Evolutionary conservation across 2,888 invertebrate species (phyloP), one percentile per base, ranked within the genome.

Genomic region (Erebia aethiops): DNA sequence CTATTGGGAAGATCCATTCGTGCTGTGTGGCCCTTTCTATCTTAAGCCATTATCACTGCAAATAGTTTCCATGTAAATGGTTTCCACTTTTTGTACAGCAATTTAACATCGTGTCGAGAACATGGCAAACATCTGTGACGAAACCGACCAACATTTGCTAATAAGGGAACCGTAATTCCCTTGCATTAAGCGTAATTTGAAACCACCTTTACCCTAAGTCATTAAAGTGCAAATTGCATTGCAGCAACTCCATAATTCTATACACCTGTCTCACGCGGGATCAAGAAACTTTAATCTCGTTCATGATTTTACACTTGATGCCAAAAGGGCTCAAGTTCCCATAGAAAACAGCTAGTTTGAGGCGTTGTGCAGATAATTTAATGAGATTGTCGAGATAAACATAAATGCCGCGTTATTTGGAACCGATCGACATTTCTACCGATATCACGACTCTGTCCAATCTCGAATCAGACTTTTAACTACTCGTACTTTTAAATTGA

Each of bases 211-310:
- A 82, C 83, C 77, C 72, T 74, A 77, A 80, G 72, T 73, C 41
- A 16, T 61, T 80, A 82, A 75, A 78, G 77, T 73, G 78, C 75
- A 78, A 80, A 81, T 84, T 87, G 54, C 70, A 75, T 74, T 80
- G 80, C 58, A 76, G 73, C 63, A 73, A 68, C 67, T 67, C 71
- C 71, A 78, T 77, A 80, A 78, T 80, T 79, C 75, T 82, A 81
- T 86, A 85, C 91, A 91, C 91, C 90, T 92, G 91, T 89, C 85
- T 82, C 81, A 80, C 74, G 76, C 83, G 86, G 85, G 85, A 91
- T 88, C 87, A 87, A 87, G 87, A 84, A 88, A 89, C 88, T 87
- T 82, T 86, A 87, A 88, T 90, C 87, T 71, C 78, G 84, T 84
- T 85, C 84, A 84, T 84, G 85, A 82, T 79, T 82, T 79, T 76